A percentile compares a stretch with the other conserved stretches of the same genome.
phyloP scores from a whole-genome alignment of 2,888 invertebrate species.

The Periphyllus acericola region DNA sequence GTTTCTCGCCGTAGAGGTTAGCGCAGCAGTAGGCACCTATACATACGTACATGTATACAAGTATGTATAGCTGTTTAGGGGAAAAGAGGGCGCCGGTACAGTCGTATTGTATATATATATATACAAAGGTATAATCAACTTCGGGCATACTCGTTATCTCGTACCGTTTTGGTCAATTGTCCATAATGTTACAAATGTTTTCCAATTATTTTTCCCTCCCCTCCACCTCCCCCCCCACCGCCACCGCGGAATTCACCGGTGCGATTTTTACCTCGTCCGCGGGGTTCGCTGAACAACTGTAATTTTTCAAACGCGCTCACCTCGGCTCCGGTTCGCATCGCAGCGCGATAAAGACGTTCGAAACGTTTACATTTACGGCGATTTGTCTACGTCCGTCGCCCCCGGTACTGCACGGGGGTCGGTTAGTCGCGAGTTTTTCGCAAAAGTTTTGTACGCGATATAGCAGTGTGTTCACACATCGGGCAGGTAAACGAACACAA shows the following conservation, averaged over 20 bases:
- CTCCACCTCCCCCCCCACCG: neutral
- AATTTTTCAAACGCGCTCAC: slow-evolving; percentile 44
- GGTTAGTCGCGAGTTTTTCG: neutral
- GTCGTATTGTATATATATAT: neutral
- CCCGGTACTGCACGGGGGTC: neutral
- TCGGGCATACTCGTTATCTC: slow-evolving; percentile 44
- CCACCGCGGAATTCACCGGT: neutral
- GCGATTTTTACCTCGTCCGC: slow-evolving; percentile 43
- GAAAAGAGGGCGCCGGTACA: neutral
- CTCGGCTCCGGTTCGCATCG: neutral
- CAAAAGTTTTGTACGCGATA: neutral
- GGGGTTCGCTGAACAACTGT: slow-evolving; percentile 25
- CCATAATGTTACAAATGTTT: slow-evolving; percentile 59
- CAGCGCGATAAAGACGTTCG: slow-evolving; percentile 35
- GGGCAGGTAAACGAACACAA: neutral
- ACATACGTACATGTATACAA: no score
- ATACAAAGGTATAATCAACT: neutral
- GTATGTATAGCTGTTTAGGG: no score
- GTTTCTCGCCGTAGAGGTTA: slow-evolving; percentile 50
- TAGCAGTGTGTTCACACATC: neutral
- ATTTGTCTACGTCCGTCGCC: slow-evolving; percentile 17
- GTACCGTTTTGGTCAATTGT: slow-evolving; percentile 48
- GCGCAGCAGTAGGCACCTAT: no score
- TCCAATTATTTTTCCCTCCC: slow-evolving; percentile 54
- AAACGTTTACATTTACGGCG: slow-evolving; percentile 34